These are phyloP conservation scores for Ceratina japonica DNA, from an alignment of 1,140 invertebrate species.

Conservation along the genomic window DNA sequence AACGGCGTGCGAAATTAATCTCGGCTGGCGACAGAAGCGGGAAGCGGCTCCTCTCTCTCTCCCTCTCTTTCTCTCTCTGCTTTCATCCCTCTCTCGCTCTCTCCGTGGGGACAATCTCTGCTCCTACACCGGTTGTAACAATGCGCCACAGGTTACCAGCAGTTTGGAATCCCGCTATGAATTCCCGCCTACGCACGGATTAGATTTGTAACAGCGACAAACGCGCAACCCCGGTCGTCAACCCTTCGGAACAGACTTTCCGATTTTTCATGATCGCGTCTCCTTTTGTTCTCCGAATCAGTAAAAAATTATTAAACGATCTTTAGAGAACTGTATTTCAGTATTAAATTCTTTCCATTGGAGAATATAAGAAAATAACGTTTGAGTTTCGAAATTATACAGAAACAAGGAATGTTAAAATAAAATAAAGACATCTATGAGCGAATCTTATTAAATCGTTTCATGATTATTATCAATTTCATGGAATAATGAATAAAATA, in stretches of 20 bases:
- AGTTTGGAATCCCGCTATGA: slow-evolving; percentile 53
- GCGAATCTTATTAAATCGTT: no score
- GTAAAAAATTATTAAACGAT: no score
- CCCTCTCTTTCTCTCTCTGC: no score
- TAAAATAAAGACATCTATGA: no score
- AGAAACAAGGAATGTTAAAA: no score
- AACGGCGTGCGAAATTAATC: slow-evolving; percentile 75
- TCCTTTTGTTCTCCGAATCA: no score
- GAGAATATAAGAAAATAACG: no score
- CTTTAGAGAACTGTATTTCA: no score
- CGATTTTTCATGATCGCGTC: slow-evolving; percentile 27
- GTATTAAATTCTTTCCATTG: no score
- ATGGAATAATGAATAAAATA: neutral
- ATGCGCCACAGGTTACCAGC: slow-evolving; percentile 60
- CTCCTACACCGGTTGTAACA: slow-evolving; percentile 51
- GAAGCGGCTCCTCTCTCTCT: no score
- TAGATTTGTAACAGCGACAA: slow-evolving; percentile 49
- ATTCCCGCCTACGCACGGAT: slow-evolving; percentile 53
- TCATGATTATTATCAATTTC: neutral
- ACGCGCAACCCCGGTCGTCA: neutral
- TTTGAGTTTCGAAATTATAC: no score
- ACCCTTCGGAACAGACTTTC: slow-evolving; percentile 18
- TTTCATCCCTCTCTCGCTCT: neutral
- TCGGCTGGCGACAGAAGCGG: slow-evolving; percentile 60
- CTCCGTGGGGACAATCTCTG: slow-evolving; percentile 56